Conservation (phyloP, 2,888 invertebrate genomes). For the Cerceris ruficornis region DNA sequence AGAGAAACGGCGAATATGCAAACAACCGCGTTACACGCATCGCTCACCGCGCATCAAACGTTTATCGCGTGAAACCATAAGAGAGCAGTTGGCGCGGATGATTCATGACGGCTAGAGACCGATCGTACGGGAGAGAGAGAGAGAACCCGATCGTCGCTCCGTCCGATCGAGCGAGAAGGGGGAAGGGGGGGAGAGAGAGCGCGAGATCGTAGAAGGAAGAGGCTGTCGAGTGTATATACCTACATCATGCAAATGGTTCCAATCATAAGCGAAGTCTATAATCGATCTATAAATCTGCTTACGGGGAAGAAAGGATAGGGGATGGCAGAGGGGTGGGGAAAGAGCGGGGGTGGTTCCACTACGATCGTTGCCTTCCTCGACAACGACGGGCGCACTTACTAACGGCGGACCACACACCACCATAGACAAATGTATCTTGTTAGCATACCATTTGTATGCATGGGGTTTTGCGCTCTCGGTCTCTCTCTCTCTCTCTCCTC, state of each 20-base stretch:
- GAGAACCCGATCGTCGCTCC: slow-evolving; percentile 1
- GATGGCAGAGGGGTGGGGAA: slow-evolving; percentile 47
- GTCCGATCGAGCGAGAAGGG: no score
- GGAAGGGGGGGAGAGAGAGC: slow-evolving; percentile 41
- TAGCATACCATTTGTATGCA: slow-evolving; percentile 82
- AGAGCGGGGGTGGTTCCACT: slow-evolving; percentile 56
- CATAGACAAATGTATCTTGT: slow-evolving; percentile 81
- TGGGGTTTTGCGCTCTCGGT: slow-evolving; percentile 75
- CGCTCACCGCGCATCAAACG: slow-evolving; percentile 74
- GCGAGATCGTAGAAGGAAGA: slow-evolving; percentile 49
- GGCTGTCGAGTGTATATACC: slow-evolving; percentile 67
- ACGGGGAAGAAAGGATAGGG: slow-evolving; percentile 69
- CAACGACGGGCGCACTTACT: slow-evolving; percentile 54
- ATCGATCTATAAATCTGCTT: slow-evolving; percentile 82
- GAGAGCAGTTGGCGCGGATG: slow-evolving; percentile 79
- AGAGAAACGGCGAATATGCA: slow-evolving; percentile 60
- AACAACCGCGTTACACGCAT: slow-evolving; percentile 72
- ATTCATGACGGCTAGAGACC: slow-evolving; percentile 73
- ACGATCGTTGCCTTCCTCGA: slow-evolving; percentile 44
- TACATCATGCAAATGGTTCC: slow-evolving; percentile 81
- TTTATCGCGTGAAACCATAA: slow-evolving; percentile 78
- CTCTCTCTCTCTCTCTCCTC: slow-evolving; percentile 25
- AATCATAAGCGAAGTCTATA: slow-evolving; percentile 81
- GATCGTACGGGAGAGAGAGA: slow-evolving; percentile 45
- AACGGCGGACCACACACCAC: slow-evolving; percentile 68